Percentiles rank a stretch among this genome's conserved stretches.
These are phyloP conservation scores for Platycheirus albimanus DNA, from an alignment of 2,888 invertebrate genomes.

Conservation along the genomic window DNA sequence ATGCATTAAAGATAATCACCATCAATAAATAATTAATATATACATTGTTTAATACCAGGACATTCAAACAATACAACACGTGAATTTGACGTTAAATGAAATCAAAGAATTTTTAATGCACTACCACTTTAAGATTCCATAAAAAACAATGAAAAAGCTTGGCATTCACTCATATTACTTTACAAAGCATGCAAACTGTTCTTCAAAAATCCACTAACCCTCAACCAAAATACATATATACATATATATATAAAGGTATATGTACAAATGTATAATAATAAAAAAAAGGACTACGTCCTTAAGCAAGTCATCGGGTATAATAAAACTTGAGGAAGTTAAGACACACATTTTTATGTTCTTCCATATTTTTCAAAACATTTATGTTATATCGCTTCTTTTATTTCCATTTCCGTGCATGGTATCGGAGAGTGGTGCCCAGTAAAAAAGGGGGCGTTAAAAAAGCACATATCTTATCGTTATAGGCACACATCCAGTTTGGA, in stretches of 20 bases:
- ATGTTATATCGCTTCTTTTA: conserved; percentile 21
- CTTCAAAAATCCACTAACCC: too few relatives aligned
- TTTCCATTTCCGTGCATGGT: conserved; percentile 15
- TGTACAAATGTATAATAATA: conserved; percentile 14
- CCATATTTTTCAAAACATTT: conserved; percentile 23
- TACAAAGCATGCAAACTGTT: conserved; percentile 1
- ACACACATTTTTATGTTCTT: conserved; percentile 30
- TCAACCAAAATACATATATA: too few relatives aligned
- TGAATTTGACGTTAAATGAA: conserved; percentile 45
- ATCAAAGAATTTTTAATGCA: conserved; percentile 35
- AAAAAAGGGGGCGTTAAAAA: conserved; percentile 56
- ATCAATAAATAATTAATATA: conserved; percentile 21
- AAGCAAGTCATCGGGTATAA: conserved; percentile 14
- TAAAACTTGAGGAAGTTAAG: conserved; percentile 20
- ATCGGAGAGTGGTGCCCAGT: too few relatives aligned
- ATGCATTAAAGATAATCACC: not conserved
- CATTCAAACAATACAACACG: conserved; percentile 26
- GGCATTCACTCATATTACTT: conserved; percentile 7
- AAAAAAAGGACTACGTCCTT: conserved; percentile 20
- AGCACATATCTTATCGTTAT: conserved; percentile 46
- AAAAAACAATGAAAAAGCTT: too few relatives aligned
- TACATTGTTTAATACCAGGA: conserved; percentile 24
- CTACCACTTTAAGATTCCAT: conserved; percentile 4
- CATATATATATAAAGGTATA: too few relatives aligned
- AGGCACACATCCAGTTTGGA: conserved; percentile 26